Evolutionary conservation across 2,888 invertebrate species (phyloP), one percentile per base, ranked within the genome.

Genomic region (Caenorhabditis becei): DNA sequence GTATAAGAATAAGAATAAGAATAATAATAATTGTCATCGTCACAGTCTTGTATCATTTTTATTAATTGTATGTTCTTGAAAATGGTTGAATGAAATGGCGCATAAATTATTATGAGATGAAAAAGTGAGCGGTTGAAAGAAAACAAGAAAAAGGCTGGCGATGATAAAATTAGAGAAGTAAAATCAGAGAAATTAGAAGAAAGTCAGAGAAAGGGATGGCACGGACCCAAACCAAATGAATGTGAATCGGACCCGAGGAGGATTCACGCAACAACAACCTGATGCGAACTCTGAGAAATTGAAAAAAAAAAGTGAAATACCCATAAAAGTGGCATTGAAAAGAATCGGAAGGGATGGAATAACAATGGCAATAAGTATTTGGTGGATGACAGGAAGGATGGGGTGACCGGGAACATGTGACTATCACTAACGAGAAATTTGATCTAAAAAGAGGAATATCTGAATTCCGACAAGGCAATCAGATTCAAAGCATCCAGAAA

Each of bases 161-260:
- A 56, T 7, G 11, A 11, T 1, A 24, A 14, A 18, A 16, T 4
- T 26, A 1, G 32, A 20, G 14, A 37, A 32, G n/a, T 28, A 58
- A 4, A 59, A 59, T 11, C 5, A 35, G 24, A 41, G 23, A n/a
- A n/a, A n/a, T n/a, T n/a, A n/a, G n/a, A 37, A 20, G 20, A 41
- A 41, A 41, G 14, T 32, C 10, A 32, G 37, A 53, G 37, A 23
- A 32, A 47, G 41, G 24, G 26, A 58, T 24, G 26, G 26, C 18
- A 28, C 24, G 18, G 49, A 47, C 26, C 24, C 44, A 44, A 28
- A 44, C 18, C 37, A 35, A 10, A 49, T 56, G 49, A 74, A 24
- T 54, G 61, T 28, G 75, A 66, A 75, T 65, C 74, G 10, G 51
- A 74, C 75, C 75, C 75, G 75, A 75, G 53, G 28, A 37, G 35